A percentile compares a stretch with the other conserved stretches of the same genome.
These are phyloP conservation scores for Odocoileus virginianus DNA, from an alignment of 2,113 vertebrate genomes.

Conservation along the genomic window DNA sequence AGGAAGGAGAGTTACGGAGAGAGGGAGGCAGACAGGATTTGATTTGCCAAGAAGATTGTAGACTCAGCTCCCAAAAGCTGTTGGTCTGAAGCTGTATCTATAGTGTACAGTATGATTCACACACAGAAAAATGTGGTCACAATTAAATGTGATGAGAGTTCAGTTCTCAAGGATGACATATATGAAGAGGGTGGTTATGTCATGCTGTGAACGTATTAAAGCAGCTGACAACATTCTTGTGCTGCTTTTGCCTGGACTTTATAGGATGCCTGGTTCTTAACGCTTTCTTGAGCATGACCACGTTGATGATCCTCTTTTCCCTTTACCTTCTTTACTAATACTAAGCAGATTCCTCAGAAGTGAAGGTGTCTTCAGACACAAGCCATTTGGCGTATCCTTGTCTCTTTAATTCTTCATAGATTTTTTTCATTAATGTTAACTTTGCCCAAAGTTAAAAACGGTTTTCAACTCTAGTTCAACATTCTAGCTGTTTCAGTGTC, in stretches of 20 bases:
- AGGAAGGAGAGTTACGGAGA: no score
- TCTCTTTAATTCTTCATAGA: not conserved
- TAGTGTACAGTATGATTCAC: not conserved
- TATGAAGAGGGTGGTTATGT: rapidly evolving
- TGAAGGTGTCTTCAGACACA: not conserved
- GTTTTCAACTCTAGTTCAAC: not conserved
- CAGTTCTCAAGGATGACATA: not conserved
- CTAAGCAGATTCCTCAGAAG: not conserved
- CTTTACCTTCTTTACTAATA: not conserved
- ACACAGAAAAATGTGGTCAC: not conserved
- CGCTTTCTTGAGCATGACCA: not conserved
- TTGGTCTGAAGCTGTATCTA: not conserved
- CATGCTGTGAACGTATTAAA: rapidly evolving
- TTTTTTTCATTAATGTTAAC: not conserved
- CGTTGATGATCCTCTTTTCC: not conserved
- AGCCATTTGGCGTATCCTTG: not conserved
- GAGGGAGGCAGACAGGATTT: not conserved
- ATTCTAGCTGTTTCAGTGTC: not conserved
- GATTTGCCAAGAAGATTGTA: not conserved
- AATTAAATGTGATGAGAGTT: not conserved
- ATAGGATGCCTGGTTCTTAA: not conserved
- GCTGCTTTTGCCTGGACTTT: not conserved
- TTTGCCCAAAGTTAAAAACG: not conserved
- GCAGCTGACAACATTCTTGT: rapidly evolving
- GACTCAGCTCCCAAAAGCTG: not conserved